Evolutionary conservation across 1,140 invertebrate species (phyloP).

Genomic region (Brachionus paranguensis): DNA sequence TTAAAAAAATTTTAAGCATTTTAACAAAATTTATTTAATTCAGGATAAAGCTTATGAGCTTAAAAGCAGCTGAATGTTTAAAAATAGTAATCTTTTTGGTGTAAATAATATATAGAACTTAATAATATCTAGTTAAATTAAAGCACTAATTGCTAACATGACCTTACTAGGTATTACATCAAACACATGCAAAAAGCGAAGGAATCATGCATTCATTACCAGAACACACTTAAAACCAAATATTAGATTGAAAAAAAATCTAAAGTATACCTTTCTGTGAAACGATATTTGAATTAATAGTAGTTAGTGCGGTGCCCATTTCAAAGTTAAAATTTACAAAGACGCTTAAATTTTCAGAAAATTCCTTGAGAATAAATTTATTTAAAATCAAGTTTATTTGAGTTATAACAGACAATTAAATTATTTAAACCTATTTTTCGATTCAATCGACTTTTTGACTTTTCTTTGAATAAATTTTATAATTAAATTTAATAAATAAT

Average conservation of each 20-base stretch:
- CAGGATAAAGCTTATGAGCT: background rate
- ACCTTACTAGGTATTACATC: background rate
- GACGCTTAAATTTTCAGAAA: background rate
- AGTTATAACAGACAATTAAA: background rate
- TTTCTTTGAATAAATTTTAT: background rate
- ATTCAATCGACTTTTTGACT: background rate
- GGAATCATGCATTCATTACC: background rate
- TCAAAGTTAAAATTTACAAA: background rate
- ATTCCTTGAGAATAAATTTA: too few species aligned
- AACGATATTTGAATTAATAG: constrained; percentile 1
- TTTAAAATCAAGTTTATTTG: background rate
- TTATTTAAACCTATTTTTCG: background rate
- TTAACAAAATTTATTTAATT: background rate
- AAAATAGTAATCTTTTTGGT: background rate
- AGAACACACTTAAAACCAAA: background rate
- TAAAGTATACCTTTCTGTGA: constrained; percentile 1
- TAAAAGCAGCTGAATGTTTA: background rate
- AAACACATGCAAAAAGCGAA: background rate
- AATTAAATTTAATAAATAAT: background rate
- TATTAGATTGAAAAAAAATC: background rate
- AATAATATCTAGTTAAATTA: background rate
- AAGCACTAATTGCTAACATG: background rate
- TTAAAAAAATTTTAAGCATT: background rate
- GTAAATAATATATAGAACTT: background rate
- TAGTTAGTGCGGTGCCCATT: constrained; percentile 12